Percentiles rank a stretch among this genome's conserved stretches.
Conservation (phyloP, 2,113 vertebrate genomes). For the Callocephalon fimbriatum region DNA sequence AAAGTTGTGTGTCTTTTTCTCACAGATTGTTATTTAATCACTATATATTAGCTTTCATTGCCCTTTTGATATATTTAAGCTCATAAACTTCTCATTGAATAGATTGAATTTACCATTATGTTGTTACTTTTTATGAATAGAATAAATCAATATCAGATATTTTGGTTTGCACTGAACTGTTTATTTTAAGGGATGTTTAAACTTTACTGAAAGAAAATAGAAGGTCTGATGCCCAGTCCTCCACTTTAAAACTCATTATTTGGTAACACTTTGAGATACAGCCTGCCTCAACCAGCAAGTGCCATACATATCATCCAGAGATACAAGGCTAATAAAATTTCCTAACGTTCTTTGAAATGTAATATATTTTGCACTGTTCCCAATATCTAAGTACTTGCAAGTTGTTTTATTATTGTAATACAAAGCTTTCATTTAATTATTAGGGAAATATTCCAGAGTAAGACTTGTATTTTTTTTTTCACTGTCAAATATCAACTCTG, state of each 20-base stretch:
- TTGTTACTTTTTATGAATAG: conserved; percentile 52
- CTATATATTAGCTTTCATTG: conserved; percentile 52
- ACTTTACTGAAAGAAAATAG: conserved; percentile 15
- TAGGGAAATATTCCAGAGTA: not conserved
- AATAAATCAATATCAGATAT: conserved; percentile 43
- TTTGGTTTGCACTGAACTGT: not conserved
- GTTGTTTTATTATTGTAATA: not conserved
- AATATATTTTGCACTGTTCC: not conserved
- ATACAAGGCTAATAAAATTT: not conserved
- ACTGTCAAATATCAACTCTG: not conserved
- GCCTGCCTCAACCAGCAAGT: not conserved
- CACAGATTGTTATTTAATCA: conserved; percentile 44
- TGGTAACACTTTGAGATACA: not conserved
- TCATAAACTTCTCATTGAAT: conserved; percentile 44
- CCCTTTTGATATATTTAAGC: conserved; percentile 49
- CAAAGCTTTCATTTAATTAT: not conserved
- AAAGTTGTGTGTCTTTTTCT: conserved; percentile 19
- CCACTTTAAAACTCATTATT: not conserved
- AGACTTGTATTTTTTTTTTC: not conserved
- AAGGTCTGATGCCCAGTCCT: not conserved
- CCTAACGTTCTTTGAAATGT: not conserved
- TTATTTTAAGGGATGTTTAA: conserved; percentile 50
- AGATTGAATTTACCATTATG: conserved; percentile 37
- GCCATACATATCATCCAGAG: not conserved
- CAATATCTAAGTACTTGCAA: not conserved